Evolutionary conservation across 2,113 vertebrate species (phyloP).

Genomic region (Neofelis nebulosa): DNA sequence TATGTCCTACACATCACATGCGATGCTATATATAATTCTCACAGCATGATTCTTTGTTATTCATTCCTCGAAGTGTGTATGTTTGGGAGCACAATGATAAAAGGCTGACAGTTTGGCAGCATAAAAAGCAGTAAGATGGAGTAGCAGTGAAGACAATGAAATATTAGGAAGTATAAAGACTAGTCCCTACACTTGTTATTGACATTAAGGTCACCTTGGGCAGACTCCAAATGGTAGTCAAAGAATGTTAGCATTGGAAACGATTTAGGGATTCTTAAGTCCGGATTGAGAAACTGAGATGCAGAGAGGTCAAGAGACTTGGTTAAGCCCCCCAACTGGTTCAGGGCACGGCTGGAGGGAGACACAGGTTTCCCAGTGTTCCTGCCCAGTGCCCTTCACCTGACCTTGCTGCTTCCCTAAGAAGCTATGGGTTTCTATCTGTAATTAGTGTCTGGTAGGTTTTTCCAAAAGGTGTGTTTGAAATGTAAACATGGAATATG

Average conservation of each 20-base stretch:
- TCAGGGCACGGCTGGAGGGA: not conserved
- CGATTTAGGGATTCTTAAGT: not conserved
- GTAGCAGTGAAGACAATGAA: not conserved
- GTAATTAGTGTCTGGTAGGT: not conserved
- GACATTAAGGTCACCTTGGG: not conserved
- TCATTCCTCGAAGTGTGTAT: not conserved
- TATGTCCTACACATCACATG: not conserved
- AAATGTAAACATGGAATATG: conserved; percentile 20
- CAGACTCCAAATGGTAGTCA: not conserved
- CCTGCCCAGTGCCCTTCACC: not conserved
- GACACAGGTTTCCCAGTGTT: not conserved
- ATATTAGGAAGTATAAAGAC: not conserved
- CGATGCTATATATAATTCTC: conserved; percentile 34
- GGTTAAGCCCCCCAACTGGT: not conserved
- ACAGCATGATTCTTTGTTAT: conserved; percentile 18
- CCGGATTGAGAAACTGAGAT: not conserved
- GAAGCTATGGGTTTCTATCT: not conserved
- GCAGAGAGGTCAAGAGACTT: not conserved
- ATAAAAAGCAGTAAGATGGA: not conserved
- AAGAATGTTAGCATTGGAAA: not conserved
- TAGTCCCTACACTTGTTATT: not conserved
- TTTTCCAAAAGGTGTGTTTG: not conserved
- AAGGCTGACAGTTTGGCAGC: conserved; percentile 21
- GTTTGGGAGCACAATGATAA: not conserved
- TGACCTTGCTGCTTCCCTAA: conserved; percentile 38